A percentile compares a stretch with the other conserved stretches of the same genome.
Evolutionary conservation across 2,113 vertebrate genomes (phyloP).

Genomic region (Xyrauchen texanus): DNA sequence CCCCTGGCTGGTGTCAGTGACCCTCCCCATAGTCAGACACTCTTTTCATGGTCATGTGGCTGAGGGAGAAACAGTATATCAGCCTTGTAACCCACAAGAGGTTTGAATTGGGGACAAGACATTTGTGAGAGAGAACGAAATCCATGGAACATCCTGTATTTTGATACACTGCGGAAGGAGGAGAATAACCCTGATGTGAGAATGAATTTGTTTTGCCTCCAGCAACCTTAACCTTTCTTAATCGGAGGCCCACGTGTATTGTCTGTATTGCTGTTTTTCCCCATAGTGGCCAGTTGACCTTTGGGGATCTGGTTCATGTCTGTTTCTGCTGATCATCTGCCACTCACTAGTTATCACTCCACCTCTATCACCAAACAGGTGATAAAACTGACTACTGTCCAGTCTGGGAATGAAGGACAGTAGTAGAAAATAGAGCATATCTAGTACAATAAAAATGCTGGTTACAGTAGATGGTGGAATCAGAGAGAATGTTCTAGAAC

Average conservation of each 20-base stretch:
- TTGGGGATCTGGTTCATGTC: constrained; percentile 67
- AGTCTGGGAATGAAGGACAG: constrained; percentile 47
- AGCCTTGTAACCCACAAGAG: constrained; percentile 70
- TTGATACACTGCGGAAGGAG: constrained; percentile 61
- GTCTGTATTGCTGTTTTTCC: constrained; percentile 57
- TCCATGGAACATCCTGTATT: constrained; percentile 67
- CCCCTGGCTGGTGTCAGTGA: constrained; percentile 51
- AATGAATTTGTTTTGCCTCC: constrained; percentile 54
- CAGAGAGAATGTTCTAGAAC: constrained; percentile 1
- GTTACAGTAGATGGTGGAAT: constrained; percentile 12
- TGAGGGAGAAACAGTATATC: constrained; percentile 71
- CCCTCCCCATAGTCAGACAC: constrained; percentile 60
- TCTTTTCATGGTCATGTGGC: constrained; percentile 73
- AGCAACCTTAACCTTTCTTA: constrained; percentile 63
- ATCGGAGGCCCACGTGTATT: constrained; percentile 55
- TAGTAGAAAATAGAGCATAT: constrained; percentile 25
- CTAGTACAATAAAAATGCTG: not conserved
- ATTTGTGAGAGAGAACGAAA: constrained; percentile 49
- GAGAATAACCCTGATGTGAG: constrained; percentile 55
- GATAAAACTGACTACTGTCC: constrained; percentile 65
- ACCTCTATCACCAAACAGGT: constrained; percentile 50
- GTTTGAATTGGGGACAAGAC: constrained; percentile 69
- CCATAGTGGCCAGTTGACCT: constrained; percentile 57
- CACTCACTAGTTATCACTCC: constrained; percentile 69
- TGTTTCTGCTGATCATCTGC: constrained; percentile 70